Percentiles rank a stretch among this genome's conserved stretches.
Evolutionary conservation across 2,888 invertebrate species (phyloP).

Genomic region (Eudasyphora cyanicolor): DNA sequence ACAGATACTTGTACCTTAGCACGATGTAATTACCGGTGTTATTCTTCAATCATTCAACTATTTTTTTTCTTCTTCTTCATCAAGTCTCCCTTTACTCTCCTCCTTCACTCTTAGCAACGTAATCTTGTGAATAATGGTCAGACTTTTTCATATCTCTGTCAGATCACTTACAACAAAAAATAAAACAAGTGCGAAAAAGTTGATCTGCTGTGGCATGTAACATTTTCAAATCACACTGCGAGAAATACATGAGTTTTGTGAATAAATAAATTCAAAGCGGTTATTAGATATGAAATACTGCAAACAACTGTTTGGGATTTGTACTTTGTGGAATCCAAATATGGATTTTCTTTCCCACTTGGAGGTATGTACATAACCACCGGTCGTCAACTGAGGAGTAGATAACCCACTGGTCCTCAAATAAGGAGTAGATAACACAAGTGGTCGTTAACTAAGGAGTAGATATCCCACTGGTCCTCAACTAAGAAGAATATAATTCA

Average conservation of each 20-base stretch:
- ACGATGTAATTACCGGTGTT: conserved; percentile 60
- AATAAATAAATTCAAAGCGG: too few relatives aligned
- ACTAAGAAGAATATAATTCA: too few relatives aligned
- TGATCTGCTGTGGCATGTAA: conserved; percentile 62
- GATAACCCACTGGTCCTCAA: too few relatives aligned
- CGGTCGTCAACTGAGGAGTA: too few relatives aligned
- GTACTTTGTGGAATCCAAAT: too few relatives aligned
- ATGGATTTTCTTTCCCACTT: too few relatives aligned
- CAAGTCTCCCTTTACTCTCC: conserved; percentile 11
- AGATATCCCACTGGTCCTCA: too few relatives aligned
- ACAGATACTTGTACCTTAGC: conserved; percentile 37
- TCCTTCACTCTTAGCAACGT: neutral
- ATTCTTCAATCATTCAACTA: conserved; percentile 34
- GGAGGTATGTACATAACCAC: too few relatives aligned
- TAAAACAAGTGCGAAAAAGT: conserved; percentile 61
- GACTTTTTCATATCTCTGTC: conserved; percentile 12
- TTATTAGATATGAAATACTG: too few relatives aligned
- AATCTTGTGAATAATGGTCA: conserved; percentile 16
- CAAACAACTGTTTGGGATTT: too few relatives aligned
- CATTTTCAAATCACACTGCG: conserved; percentile 46
- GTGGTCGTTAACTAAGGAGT: too few relatives aligned
- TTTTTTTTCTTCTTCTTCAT: neutral
- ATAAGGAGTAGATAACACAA: too few relatives aligned
- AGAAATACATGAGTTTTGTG: conserved; percentile 36
- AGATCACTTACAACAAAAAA: conserved; percentile 55